Evolutionary conservation across 2,888 invertebrate species (phyloP).

Genomic region (Linyphia triangularis): DNA sequence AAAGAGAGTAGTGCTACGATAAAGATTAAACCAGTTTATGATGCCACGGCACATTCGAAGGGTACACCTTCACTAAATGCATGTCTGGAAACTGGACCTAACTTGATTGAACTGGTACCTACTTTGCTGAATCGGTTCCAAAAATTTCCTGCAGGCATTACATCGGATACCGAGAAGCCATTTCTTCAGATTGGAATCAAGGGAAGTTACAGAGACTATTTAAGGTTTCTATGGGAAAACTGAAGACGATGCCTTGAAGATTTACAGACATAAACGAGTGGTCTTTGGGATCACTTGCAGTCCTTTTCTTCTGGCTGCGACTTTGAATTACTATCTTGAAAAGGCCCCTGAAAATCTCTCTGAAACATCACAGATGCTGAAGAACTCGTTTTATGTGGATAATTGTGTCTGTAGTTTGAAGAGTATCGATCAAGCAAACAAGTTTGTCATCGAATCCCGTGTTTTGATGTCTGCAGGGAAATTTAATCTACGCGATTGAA

Average conservation of each 20-base stretch:
- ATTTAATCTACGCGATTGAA: constrained; percentile 16
- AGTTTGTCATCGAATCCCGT: not conserved
- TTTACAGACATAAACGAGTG: not conserved
- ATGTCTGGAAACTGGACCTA: no score
- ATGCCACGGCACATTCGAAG: not conserved
- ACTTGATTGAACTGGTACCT: no score
- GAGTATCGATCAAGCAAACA: not conserved
- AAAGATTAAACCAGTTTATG: constrained; percentile 2
- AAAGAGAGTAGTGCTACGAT: not conserved
- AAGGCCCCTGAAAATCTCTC: constrained; percentile 6
- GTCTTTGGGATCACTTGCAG: constrained; percentile 1
- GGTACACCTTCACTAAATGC: no score
- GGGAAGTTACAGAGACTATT: not conserved
- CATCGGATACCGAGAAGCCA: not conserved
- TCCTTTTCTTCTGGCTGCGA: constrained; percentile 14
- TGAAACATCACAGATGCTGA: constrained; percentile 16
- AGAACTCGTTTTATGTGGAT: constrained; percentile 14
- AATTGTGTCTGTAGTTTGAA: constrained; percentile 23
- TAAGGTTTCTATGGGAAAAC: not conserved
- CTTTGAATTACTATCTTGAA: not conserved
- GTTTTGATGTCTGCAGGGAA: not conserved
- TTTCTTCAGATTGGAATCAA: no score
- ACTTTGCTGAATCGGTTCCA: no score
- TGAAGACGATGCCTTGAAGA: not conserved
- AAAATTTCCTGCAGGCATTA: constrained; percentile 3